Base-by-base conservation (phyloP, 2,888 invertebrate genomes). In the Coecobrya sp. region DNA sequence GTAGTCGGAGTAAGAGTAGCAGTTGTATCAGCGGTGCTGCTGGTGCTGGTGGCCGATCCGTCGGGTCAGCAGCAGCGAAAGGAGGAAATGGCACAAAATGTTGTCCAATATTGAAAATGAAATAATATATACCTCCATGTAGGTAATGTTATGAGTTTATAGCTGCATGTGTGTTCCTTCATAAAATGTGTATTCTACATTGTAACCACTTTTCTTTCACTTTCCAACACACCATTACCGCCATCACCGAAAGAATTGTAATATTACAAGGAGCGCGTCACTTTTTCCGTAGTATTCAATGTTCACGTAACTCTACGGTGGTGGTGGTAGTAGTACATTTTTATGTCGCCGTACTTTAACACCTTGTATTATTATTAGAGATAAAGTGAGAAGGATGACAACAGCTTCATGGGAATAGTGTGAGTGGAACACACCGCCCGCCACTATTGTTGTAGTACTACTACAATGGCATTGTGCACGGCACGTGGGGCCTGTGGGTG, bases 61-160 rank as follows among this genome's bases (percentile, higher is more conserved):
- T 55, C 55, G 13, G 49, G 36, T 36, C 45, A 79, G 79, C 45
- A 55, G 30, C 81, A 62, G n/a, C n/a, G 62, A 81, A 81, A 59
- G n/a, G 36, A 82, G 82, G 82, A 82, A 82, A 82, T 82, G 11
- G 82, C 36, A 62, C 59, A 79, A 82, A 82, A 36, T 82, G 59
- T 36, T 82, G 82, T 52, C 81, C 49, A 81, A 81, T 81, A 89
- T 81, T 82, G 82, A 62, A 82, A 82, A 82, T 82, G 59, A 62
- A 42, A 82, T 82, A 82, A 82, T 82, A 62, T 62, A 62, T 62
- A 27, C 55, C 3, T 27, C 5, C 30, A 62, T 1, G 13, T 62
- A 62, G n/a, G 62, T 82, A 62, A 25, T 82, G 36, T 62, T 59
- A 62, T 36, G 36, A 62, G 27, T 49, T 22, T 49, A 16, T 4